Evolutionary conservation across 2,113 vertebrate species (phyloP).

Genomic region (Garra rufa): DNA sequence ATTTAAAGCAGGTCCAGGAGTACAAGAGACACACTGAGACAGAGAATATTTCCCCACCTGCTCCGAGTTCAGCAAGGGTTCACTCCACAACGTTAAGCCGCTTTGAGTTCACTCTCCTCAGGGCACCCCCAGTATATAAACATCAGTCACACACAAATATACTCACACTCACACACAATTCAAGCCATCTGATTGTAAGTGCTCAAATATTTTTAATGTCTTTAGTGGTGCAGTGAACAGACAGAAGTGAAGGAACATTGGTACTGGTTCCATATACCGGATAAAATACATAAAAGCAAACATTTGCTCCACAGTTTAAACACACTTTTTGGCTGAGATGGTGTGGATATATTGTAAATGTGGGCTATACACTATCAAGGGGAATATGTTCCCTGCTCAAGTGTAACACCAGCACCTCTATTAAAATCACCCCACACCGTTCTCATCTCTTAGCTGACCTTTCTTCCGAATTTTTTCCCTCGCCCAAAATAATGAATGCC

Average conservation of each 20-base stretch:
- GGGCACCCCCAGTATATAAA: conserved; percentile 71
- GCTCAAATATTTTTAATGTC: conserved; percentile 76
- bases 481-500: conserved; percentile 76
- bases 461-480: conserved; percentile 74
- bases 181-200: conserved; percentile 72
- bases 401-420: conserved; percentile 70
- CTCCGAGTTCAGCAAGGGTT: conserved; percentile 72
- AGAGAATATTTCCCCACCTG: conserved; percentile 61
- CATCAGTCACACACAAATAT: conserved; percentile 44
- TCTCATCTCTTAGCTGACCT: conserved; percentile 72
- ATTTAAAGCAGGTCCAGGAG: conserved; percentile 36
- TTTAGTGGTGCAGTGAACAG: conserved; percentile 52
- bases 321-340: conserved; percentile 78
- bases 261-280: conserved; percentile 64
- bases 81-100: conserved; percentile 68
- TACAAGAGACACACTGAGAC: conserved; percentile 33
- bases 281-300: conserved; percentile 77
- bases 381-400: conserved; percentile 79
- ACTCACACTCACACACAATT: conserved; percentile 37
- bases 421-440: conserved; percentile 49
- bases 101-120: conserved; percentile 75
- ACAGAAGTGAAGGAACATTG: neutral
- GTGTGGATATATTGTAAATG: conserved; percentile 81
- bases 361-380: conserved; percentile 73
- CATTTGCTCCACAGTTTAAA: conserved; percentile 81